Evolutionary conservation across 2,797 vertebrate genomes (phyloP).

Genomic region (Poecilia velifera): DNA sequence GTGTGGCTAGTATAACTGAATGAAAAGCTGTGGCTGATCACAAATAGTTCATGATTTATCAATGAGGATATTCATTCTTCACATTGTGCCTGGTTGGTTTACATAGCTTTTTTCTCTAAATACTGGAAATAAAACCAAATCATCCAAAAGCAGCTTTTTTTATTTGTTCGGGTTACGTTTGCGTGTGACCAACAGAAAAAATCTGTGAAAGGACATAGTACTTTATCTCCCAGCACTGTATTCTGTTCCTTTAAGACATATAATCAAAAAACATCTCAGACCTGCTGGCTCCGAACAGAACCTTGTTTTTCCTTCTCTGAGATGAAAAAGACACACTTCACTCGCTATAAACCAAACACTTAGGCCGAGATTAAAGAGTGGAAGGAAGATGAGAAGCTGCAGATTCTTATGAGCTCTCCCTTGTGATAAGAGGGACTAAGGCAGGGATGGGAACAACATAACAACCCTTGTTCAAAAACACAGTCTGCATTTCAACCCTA

Average conservation of each 20-base stretch:
- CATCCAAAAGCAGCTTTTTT: not conserved
- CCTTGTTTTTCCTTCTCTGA: slow-evolving; percentile 62
- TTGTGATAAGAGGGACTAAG: slow-evolving; percentile 34
- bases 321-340: slow-evolving; percentile 53
- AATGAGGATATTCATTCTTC: not conserved
- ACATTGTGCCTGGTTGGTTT: not conserved
- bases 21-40: not conserved
- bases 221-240: not conserved
- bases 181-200: not conserved
- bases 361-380: slow-evolving; percentile 62
- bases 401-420: slow-evolving; percentile 56
- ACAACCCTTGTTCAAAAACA: slow-evolving; percentile 2
- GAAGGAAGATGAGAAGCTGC: slow-evolving; percentile 44
- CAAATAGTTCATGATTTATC: not conserved
- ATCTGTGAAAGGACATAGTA: not conserved
- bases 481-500: slow-evolving; percentile 40
- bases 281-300: slow-evolving; percentile 53
- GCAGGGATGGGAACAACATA: slow-evolving; percentile 25
- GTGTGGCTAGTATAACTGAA: not conserved
- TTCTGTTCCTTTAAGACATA: not conserved
- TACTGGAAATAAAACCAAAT: not conserved
- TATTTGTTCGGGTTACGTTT: not conserved
- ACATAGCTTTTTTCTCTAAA: not conserved
- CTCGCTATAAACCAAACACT: slow-evolving; percentile 46
- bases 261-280: slow-evolving; percentile 20